Base-by-base conservation (phyloP, 1,140 invertebrate species). In the Psilanteris sp. region DNA sequence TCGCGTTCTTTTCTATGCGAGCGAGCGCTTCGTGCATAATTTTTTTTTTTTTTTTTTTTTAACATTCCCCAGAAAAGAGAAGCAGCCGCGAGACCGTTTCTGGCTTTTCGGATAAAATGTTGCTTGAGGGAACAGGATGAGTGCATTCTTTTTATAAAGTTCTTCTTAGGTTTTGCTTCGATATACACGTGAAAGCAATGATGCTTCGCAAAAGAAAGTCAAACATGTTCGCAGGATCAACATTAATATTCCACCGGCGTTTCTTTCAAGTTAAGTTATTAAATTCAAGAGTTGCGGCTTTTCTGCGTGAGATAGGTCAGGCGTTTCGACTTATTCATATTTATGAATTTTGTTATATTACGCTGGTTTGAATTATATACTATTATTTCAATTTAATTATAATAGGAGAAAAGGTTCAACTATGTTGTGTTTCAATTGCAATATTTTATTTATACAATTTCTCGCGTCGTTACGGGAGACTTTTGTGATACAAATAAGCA, bases 1-100 rank as follows among this genome's bases (percentile, higher is more conserved):
- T 50, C 52, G 43, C 52, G 20, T 39, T 72, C 22, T 16, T 67
- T 61, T 74, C 61, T 66, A 54, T 61, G 24, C 36, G 29, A 10
- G 26, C 16, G 39, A 54, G 20, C 29, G 27, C 26, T 39, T n/a
- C 27, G 34, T 22, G 59, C 15, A 67, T 5, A 73, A 22, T 64
- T 73, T 66, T n/a, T n/a, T n/a, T n/a, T n/a, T n/a, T n/a, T n/a
- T n/a, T n/a, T n/a, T n/a, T n/a, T n/a, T n/a, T 64, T 34, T 11
- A 52, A 20, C 36, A 16, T 66, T 22, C 14, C n/a, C n/a, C 18
- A 13, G 32, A 34, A 36, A 73, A 43, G 59, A 50, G 34, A 26
- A n/a, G n/a, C n/a, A n/a, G n/a, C n/a, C n/a, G n/a, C n/a, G 32
- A 36, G 14, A 39, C 27, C 16, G 32, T 24, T 27, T 29, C 27